Evolutionary conservation across 2,113 vertebrate genomes (phyloP), one percentile per base, ranked within the genome.

Genomic region (Engystomops pustulosus): DNA sequence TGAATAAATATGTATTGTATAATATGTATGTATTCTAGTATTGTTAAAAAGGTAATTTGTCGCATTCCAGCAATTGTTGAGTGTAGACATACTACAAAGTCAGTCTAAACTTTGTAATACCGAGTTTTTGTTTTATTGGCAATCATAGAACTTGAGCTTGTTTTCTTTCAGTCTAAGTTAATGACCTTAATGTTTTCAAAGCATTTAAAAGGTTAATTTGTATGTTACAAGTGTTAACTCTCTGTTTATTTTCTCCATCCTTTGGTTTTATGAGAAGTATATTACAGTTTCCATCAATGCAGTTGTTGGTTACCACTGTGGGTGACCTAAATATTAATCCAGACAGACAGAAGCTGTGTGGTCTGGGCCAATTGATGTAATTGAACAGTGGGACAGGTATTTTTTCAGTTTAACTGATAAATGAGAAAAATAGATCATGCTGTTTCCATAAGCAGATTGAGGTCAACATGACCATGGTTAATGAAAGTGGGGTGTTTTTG

Each of bases 321-420:
- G 55, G 34, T 86, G 84, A 88, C 85, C 67, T 80, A 76, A 85
- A 79, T 68, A 65, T 84, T 80, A 86, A 12, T 9, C 27, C 47
- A 34, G 45, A 25, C 12, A 30, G 85, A 30, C 27, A 85, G 58
- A 88, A 84, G 87, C 84, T 90, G 90, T 91, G 89, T 90, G 91
- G 89, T 91, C 90, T 87, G 7, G 3, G 47, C 72, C 51, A 53
- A 82, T 86, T 85, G 85, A 30, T 20, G 79, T 12, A 34, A 77
- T 89, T 60, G 27, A 86, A 89, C 83, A 87, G 7, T 67, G 86
- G 80, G 32, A 75, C 20, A 75, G 38, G 27, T 83, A 62, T 65
- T 65, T 65, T 74, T 75, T 17, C 41, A 76, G 47, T 67, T 60
- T 34, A 45, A 45, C 65, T 83, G 53, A 75, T 75, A 75, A 83